These are phyloP conservation scores for Phaetusa simplex DNA, from an alignment of 2,113 vertebrate genomes.

Conservation along the genomic window DNA sequence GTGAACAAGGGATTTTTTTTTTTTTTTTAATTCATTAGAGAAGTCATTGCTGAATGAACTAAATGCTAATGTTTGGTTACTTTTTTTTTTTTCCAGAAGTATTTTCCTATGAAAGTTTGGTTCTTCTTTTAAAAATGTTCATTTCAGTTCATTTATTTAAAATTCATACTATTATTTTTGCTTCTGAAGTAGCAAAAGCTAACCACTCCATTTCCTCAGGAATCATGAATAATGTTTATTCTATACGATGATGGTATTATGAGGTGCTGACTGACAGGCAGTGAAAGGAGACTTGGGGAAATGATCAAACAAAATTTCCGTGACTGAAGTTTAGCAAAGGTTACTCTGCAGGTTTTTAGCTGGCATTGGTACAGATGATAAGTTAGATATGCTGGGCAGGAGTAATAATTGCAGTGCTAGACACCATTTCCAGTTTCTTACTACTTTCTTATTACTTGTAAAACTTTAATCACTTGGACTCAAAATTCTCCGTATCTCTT, in stretches of 20 bases:
- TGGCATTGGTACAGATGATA: neutral
- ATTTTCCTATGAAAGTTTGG: neutral
- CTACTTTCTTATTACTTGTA: neutral
- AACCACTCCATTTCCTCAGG: neutral
- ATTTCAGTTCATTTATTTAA: neutral
- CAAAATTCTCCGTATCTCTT: neutral
- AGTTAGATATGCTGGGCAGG: neutral
- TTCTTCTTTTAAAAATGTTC: neutral
- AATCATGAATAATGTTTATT: neutral
- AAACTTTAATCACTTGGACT: neutral
- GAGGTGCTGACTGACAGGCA: neutral
- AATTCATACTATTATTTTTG: neutral
- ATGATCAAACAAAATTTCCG: neutral
- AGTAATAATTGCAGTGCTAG: neutral
- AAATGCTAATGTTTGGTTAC: neutral
- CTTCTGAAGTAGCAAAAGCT: neutral
- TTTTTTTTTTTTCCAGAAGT: neutral
- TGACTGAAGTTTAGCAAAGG: neutral
- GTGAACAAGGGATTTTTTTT: neutral
- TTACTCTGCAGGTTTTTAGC: neutral
- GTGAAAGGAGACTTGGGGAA: neutral
- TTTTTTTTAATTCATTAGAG: neutral
- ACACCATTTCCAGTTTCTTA: neutral
- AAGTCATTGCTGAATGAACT: neutral
- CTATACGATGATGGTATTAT: neutral